phyloP scores from a whole-genome alignment of 2,888 invertebrate genomes.

The Caprella mutica region DNA sequence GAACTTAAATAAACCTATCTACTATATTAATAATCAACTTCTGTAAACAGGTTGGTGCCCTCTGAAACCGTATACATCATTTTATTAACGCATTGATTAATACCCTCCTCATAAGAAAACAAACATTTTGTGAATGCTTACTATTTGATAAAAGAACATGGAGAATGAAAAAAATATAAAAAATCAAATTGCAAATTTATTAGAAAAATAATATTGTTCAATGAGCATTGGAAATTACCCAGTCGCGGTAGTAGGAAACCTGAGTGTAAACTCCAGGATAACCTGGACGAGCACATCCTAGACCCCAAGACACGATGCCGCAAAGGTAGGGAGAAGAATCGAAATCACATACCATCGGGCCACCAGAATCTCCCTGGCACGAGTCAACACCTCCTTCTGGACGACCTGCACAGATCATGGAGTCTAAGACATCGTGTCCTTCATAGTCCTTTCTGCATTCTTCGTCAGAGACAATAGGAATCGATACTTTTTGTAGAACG shows the following conservation, averaged over 20 bases:
- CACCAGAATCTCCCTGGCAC: conserved; percentile 37
- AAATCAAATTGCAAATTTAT: no score
- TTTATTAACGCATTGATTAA: no score
- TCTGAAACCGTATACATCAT: no score
- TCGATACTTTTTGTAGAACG: conserved; percentile 31
- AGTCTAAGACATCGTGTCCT: conserved; percentile 23
- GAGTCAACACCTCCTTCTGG: conserved; percentile 35
- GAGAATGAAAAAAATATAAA: no score
- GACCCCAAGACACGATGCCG: conserved; percentile 36
- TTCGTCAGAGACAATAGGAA: conserved; percentile 34
- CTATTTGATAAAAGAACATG: no score
- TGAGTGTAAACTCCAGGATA: conserved; percentile 36
- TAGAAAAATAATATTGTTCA: no score
- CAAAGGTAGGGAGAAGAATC: conserved; percentile 27
- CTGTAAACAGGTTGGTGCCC: no score
- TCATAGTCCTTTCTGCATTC: conserved; percentile 31
- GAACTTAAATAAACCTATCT: no score
- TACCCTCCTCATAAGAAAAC: no score
- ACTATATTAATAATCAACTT: no score
- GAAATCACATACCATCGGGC: conserved; percentile 35
- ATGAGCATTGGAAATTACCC: no score
- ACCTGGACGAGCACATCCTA: conserved; percentile 34
- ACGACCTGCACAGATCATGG: conserved; percentile 36
- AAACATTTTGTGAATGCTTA: no score
- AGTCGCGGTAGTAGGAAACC: conserved; percentile 34